Percentiles rank a stretch among this genome's conserved stretches.
These are phyloP conservation scores for Andrena cerasifolii DNA, from an alignment of 1,140 invertebrate genomes.

Conservation along the genomic window DNA sequence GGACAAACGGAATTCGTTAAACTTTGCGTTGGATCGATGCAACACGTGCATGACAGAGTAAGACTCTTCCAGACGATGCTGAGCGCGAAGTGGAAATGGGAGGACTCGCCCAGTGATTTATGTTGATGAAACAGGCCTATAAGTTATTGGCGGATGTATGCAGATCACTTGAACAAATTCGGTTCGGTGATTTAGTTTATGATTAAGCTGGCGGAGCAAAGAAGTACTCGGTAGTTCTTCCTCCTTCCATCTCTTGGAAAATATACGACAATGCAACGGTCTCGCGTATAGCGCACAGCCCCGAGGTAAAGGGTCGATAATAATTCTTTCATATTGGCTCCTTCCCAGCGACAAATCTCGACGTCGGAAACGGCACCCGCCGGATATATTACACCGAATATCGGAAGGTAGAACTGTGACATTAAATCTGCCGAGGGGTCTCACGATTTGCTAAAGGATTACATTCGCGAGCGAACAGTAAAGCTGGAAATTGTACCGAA, in stretches of 20 bases:
- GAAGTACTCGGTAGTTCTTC: too few relatives aligned
- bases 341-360: conserved; percentile 22
- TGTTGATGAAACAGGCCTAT: too few relatives aligned
- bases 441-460: conserved; percentile 4
- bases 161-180: too few relatives aligned
- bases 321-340: conserved; percentile 38
- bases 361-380: neutral
- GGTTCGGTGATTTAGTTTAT: too few relatives aligned
- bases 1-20: conserved; percentile 4
- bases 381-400: conserved; percentile 39
- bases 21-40: neutral
- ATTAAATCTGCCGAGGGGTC: conserved; percentile 33
- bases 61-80: too few relatives aligned
- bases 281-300: neutral
- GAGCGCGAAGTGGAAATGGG: neutral
- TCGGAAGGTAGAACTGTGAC: conserved; percentile 10
- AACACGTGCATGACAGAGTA: too few relatives aligned
- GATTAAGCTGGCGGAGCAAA: too few relatives aligned
- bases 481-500: neutral
- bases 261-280: neutral
- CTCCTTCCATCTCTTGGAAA: neutral
- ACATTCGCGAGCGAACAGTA: too few relatives aligned
- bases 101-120: too few relatives aligned
- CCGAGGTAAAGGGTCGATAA: neutral
- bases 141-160: too few relatives aligned